Evolutionary conservation across 2,888 invertebrate species (phyloP), one percentile per base, ranked within the genome.

Genomic region (Saturnia pavonia): DNA sequence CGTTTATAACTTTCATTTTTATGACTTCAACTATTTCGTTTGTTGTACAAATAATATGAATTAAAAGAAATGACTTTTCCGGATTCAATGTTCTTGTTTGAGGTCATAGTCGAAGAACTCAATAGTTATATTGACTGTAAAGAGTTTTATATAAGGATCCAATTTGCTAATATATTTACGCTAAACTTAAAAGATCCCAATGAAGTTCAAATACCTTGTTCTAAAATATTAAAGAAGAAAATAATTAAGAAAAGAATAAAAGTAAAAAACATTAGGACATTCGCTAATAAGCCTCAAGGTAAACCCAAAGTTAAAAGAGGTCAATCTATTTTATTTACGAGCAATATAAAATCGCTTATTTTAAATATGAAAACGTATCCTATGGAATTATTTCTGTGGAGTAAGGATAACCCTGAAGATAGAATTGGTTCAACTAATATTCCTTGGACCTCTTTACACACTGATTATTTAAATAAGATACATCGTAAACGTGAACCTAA

Each of bases 11-110:
- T 54, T 73, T 72, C 42, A 68, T 69, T 22, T 69, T 69, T 67
- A 69, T 70, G 69, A 70, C 71, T 70, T 74, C 57, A 48, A 69
- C 48, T 70, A 72, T 72, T 70, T 73, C 75, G 74, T 70, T 72
- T 74, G 72, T 73, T 73, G 71, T 74, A 70, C 19, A 42, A 63
- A 19, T 66, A 69, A 66, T 54, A 12, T 57, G 54, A 42, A 43
- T 70, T 34, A 67, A 19, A 42, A 3, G 85, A 80, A 79, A 92
- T 93, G 91, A 75, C 85, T 83, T 72, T 76, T 80, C 81, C 85
- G 84, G 90, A 89, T 86, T 88, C 91, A 80, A 85, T 89, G 83
- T 91, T 92, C 82, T 82, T 91, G 75, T 86, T 92, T 70, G 91
- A 93, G 75, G 81, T 93, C 70, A 73, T 78, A 16, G 81, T 91